These are phyloP conservation scores for Catharus fuscescens DNA, from an alignment of 2,113 vertebrate genomes.

Conservation along the genomic window DNA sequence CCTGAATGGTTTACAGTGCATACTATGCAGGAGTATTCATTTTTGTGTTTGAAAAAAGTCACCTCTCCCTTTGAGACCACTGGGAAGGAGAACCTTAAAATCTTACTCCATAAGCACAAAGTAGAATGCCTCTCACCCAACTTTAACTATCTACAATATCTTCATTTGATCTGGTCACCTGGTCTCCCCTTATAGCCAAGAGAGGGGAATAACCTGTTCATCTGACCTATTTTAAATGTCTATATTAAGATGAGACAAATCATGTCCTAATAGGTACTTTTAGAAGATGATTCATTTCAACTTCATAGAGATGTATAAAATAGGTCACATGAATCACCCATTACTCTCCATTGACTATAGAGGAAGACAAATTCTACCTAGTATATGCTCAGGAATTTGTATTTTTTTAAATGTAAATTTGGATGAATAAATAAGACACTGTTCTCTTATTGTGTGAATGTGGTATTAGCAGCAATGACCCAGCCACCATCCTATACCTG, in stretches of 20 bases:
- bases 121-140: not conserved
- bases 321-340: not conserved
- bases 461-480: not conserved
- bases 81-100: not conserved
- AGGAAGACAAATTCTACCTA: not conserved
- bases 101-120: not conserved
- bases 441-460: not conserved
- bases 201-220: not conserved
- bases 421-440: not conserved
- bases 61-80: not conserved
- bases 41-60: not conserved
- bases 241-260: slow-evolving; percentile 13
- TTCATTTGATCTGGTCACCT: not conserved
- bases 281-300: not conserved
- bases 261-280: slow-evolving; percentile 9
- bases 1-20: not conserved
- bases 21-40: not conserved
- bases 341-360: not conserved
- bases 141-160: not conserved
- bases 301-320: not conserved
- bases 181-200: not conserved
- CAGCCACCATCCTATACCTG: not conserved
- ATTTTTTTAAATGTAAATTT: not conserved
- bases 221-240: slow-evolving; percentile 6
- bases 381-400: not conserved